Conservation (phyloP, 2,888 invertebrate genomes). For the Seira sanloemensis region DNA sequence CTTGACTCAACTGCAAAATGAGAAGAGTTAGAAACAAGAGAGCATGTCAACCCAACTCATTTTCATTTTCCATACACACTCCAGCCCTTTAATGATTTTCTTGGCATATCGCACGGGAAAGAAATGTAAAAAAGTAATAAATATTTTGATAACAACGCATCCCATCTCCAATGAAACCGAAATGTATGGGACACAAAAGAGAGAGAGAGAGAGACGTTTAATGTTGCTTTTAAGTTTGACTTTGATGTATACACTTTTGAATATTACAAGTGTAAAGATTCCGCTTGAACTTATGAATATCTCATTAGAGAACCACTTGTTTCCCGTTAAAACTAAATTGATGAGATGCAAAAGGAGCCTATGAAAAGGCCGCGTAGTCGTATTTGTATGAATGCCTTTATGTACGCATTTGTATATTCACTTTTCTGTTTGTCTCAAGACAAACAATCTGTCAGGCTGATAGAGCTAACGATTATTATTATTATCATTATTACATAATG, state of each 20-base stretch:
- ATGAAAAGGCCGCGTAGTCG: background rate
- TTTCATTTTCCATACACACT: too few relatives aligned
- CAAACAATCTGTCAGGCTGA: conserved; percentile 7
- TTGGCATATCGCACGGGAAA: too few relatives aligned
- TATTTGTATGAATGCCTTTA: background rate
- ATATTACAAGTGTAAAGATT: background rate
- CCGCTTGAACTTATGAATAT: conserved; percentile 9
- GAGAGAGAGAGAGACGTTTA: background rate
- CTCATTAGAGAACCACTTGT: conserved; percentile 53
- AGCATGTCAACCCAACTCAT: too few relatives aligned
- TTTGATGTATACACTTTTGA: background rate
- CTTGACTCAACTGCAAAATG: too few relatives aligned
- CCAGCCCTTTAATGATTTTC: too few relatives aligned
- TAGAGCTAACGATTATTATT: conserved; percentile 17
- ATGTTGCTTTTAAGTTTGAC: too few relatives aligned
- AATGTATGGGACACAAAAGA: background rate
- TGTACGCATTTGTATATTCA: background rate
- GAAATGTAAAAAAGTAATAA: too few relatives aligned
- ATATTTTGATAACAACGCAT: too few relatives aligned
- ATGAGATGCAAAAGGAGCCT: background rate
- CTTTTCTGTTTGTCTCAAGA: background rate
- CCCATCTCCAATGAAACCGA: too few relatives aligned
- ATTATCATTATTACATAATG: conserved; percentile 2
- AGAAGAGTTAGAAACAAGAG: too few relatives aligned
- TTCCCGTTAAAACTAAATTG: background rate